Percentiles rank a stretch among this genome's conserved stretches.
These are phyloP conservation scores for Troilus luridus DNA, from an alignment of 2,888 invertebrate species.

Conservation along the genomic window DNA sequence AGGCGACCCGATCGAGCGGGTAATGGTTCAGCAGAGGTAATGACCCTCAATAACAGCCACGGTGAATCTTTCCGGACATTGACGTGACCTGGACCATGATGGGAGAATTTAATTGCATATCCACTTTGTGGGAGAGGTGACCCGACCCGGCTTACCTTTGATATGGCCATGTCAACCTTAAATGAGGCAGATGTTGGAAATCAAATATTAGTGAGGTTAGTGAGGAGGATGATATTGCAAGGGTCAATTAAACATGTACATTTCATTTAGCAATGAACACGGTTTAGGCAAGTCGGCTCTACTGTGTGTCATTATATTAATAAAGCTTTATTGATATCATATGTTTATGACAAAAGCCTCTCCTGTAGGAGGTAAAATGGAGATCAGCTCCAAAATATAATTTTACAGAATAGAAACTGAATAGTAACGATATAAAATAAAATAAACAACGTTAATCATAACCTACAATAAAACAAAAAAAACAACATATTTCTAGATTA, in stretches of 20 bases:
- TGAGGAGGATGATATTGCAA: not conserved
- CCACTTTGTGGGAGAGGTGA: conserved; percentile 9
- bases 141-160: not conserved
- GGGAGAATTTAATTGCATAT: conserved; percentile 22
- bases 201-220: not conserved
- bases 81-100: not conserved
- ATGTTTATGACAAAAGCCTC: no score
- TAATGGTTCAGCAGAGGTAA: not conserved
- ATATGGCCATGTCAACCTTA: not conserved
- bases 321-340: no score
- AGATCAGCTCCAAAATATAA: no score
- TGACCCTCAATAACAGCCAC: not conserved
- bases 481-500: no score
- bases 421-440: no score
- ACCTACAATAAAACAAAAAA: no score
- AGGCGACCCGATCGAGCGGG: not conserved
- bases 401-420: no score
- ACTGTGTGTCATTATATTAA: no score
- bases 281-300: not conserved
- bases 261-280: not conserved
- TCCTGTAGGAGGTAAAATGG: no score
- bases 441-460: no score
- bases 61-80: not conserved
- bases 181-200: not conserved
- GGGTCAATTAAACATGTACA: not conserved